These are phyloP conservation scores for Lordiphosa fenestrarum DNA, from an alignment of 2,888 invertebrate species.

Conservation along the genomic window DNA sequence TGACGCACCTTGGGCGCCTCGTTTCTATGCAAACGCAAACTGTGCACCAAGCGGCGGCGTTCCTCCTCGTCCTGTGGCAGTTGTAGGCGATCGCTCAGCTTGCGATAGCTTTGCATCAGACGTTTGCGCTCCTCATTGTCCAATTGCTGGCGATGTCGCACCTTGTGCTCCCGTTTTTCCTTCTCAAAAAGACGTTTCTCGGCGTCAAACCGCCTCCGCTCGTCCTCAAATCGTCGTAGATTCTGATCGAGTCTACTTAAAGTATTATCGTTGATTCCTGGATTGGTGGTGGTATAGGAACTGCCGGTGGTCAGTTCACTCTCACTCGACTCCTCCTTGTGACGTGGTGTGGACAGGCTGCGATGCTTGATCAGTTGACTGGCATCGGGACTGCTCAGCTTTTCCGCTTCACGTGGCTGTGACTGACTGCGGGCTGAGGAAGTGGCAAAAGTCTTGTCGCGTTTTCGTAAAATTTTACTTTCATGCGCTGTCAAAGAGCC, in stretches of 20 bases:
- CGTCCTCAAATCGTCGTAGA: slow-evolving; percentile 78
- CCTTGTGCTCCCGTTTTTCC: slow-evolving; percentile 82
- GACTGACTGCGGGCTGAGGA: slow-evolving; percentile 80
- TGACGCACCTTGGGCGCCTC: slow-evolving; percentile 52
- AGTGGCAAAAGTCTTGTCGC: slow-evolving; percentile 77
- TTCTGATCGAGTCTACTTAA: slow-evolving; percentile 77
- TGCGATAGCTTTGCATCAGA: slow-evolving; percentile 76
- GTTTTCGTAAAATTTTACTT: slow-evolving; percentile 78
- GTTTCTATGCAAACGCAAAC: slow-evolving; percentile 68
- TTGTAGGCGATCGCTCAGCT: slow-evolving; percentile 73
- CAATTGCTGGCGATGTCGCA: slow-evolving; percentile 76
- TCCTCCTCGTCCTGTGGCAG: slow-evolving; percentile 76
- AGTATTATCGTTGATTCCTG: slow-evolving; percentile 43
- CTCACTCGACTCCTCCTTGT: slow-evolving; percentile 79
- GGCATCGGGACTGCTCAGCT: slow-evolving; percentile 74
- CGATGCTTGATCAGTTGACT: slow-evolving; percentile 75
- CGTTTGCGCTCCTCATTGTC: slow-evolving; percentile 78
- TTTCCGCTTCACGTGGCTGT: slow-evolving; percentile 76
- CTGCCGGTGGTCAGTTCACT: slow-evolving; percentile 64
- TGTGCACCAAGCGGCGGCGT: slow-evolving; percentile 73
- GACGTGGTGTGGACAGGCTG: slow-evolving; percentile 79
- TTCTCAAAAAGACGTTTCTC: slow-evolving; percentile 80
- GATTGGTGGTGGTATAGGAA: slow-evolving; percentile 35
- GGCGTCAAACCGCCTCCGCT: slow-evolving; percentile 80
- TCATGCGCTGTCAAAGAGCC: slow-evolving; percentile 77